Evolutionary conservation across 2,797 vertebrate genomes (phyloP).

Genomic region (Falco novaeseelandiae): DNA sequence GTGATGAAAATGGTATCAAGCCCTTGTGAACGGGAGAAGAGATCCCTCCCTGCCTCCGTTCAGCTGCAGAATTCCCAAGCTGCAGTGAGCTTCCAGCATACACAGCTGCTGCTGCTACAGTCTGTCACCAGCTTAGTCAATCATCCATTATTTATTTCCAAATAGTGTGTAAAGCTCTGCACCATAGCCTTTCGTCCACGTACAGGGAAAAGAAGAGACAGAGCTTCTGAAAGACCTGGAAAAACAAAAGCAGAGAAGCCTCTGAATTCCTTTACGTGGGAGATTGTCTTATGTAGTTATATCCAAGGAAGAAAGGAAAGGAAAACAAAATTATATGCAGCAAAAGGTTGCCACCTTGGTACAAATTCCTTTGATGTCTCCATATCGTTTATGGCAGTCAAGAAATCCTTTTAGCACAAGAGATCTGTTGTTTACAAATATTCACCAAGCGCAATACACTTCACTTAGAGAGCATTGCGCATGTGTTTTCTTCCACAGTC

Average conservation of each 20-base stretch:
- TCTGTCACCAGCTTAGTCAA: conserved; percentile 42
- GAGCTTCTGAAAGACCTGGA: neutral
- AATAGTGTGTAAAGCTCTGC: conserved; percentile 23
- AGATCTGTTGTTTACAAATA: neutral
- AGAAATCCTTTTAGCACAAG: neutral
- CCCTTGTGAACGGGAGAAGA: neutral
- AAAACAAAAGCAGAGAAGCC: neutral
- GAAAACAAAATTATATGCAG: neutral
- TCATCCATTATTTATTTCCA: conserved; percentile 66
- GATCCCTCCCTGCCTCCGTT: neutral
- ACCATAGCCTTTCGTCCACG: neutral
- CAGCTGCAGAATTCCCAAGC: conserved; percentile 7
- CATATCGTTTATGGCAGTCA: neutral
- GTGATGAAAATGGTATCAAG: neutral
- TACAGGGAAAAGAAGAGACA: neutral
- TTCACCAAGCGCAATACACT: neutral
- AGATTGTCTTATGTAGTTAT: neutral
- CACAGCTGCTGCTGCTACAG: conserved; percentile 35
- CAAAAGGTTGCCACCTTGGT: neutral
- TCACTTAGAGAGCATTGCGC: neutral
- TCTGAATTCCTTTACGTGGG: neutral
- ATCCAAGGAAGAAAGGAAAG: neutral
- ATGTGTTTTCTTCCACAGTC: neutral
- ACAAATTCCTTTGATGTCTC: conserved; percentile 11
- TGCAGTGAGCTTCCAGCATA: neutral